phyloP scores from a whole-genome alignment of 2,888 invertebrate species.

The Eurytoma californica region DNA sequence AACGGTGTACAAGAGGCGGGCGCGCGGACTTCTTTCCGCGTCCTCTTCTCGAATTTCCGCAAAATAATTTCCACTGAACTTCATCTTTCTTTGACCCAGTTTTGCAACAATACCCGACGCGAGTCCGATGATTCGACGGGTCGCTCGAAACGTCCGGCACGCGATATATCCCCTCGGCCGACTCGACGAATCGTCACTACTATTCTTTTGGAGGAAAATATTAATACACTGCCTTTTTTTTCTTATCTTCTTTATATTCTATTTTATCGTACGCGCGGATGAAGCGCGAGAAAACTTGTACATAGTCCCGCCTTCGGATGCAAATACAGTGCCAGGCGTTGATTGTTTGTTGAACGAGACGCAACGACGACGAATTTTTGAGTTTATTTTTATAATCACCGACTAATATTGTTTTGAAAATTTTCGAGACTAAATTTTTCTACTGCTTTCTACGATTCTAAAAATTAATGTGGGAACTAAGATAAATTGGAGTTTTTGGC shows the following conservation, averaged over 20 bases:
- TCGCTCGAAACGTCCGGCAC: conserved; percentile 7
- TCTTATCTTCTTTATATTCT: conserved; percentile 12
- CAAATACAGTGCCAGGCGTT: conserved; percentile 64
- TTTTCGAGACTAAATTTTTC: not conserved
- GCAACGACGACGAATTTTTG: conserved; percentile 46
- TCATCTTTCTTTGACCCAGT: not conserved
- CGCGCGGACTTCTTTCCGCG: not conserved
- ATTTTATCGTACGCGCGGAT: conserved; percentile 29
- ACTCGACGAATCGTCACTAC: conserved; percentile 29
- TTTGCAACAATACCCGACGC: conserved; percentile 2
- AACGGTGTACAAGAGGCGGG: not conserved
- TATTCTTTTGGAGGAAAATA: conserved; percentile 7
- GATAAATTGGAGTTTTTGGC: not conserved
- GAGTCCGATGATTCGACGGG: conserved; percentile 10
- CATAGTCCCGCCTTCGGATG: conserved; percentile 62
- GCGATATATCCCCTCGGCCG: conserved; percentile 10
- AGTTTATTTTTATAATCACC: conserved; percentile 3
- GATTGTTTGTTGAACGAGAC: conserved; percentile 56
- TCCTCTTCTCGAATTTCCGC: conserved; percentile 1
- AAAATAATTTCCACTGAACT: conserved; percentile 32
- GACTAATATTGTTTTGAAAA: not conserved
- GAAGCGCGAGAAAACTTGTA: conserved; percentile 64
- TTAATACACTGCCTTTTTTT: conserved; percentile 34
- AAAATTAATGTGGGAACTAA: not conserved
- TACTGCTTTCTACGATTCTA: not conserved